phyloP scores from a whole-genome alignment of 2,113 vertebrate genomes.

The Syngnathoides biaculeatus region DNA sequence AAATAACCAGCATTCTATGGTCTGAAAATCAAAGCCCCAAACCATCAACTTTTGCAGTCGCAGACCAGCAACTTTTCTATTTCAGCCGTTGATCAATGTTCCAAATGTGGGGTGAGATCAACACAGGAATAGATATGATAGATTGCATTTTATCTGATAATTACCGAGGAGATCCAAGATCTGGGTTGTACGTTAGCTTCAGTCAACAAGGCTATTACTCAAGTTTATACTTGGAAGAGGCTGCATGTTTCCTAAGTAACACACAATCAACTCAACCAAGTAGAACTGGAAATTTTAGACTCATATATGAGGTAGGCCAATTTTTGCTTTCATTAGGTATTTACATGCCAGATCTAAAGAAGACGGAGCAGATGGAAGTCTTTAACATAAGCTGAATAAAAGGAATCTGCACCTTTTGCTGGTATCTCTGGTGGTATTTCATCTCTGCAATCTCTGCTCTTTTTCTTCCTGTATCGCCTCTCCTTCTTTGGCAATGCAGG shows the following conservation, averaged over 20 bases:
- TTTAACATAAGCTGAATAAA: too few relatives aligned
- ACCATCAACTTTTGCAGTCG: neutral
- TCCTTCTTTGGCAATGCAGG: constrained; percentile 83
- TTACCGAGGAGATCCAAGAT: constrained; percentile 11
- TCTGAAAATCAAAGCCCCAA: neutral
- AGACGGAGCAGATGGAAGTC: neutral
- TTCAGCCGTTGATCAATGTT: neutral
- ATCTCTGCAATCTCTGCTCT: constrained; percentile 64
- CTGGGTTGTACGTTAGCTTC: constrained; percentile 16
- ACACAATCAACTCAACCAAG: neutral
- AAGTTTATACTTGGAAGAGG: constrained; percentile 1
- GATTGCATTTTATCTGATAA: constrained; percentile 9
- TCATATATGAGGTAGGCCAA: neutral
- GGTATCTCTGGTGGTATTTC: constrained; percentile 87
- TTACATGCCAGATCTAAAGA: neutral
- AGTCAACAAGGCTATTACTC: constrained; percentile 2
- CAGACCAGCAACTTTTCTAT: neutral
- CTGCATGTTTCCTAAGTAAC: neutral
- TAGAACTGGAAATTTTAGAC: too few relatives aligned
- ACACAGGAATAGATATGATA: neutral
- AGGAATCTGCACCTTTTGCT: constrained; percentile 81
- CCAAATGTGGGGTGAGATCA: neutral
- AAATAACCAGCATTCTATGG: neutral
- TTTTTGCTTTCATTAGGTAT: neutral
- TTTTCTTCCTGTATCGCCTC: constrained; percentile 75